phyloP scores from a whole-genome alignment of 2,113 vertebrate genomes.

The Aphelocoma coerulescens region DNA sequence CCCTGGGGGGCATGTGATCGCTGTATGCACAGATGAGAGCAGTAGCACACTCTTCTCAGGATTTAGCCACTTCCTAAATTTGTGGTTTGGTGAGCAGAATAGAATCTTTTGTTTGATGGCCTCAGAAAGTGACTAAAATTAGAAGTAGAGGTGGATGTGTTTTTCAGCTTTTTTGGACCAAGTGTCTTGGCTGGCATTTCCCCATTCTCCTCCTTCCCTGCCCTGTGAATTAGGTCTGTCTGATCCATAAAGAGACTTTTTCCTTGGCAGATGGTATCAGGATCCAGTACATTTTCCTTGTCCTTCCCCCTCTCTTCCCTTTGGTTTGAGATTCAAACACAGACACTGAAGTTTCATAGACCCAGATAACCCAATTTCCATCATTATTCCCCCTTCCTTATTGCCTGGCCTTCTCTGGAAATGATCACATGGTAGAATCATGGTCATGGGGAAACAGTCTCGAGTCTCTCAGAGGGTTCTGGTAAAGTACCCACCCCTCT shows the following conservation, averaged over 20 bases:
- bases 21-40: not conserved
- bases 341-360: not conserved
- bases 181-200: not conserved
- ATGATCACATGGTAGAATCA: not conserved
- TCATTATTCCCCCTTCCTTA: not conserved
- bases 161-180: not conserved
- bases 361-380: not conserved
- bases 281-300: not conserved
- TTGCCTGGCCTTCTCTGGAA: not conserved
- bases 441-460: not conserved
- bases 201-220: not conserved
- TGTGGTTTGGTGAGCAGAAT: slow-evolving; percentile 25
- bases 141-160: not conserved
- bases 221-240: not conserved
- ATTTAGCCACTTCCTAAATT: slow-evolving; percentile 44
- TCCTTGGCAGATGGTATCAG: not conserved
- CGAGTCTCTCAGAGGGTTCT: not conserved
- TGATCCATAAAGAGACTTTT: not conserved
- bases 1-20: not conserved
- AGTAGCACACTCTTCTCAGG: not conserved
- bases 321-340: not conserved
- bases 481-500: not conserved
- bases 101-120: not conserved
- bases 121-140: slow-evolving; percentile 27
- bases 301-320: not conserved